Conservation (phyloP, 2,113 vertebrate species). For the Psammodynastes pulverulentus region DNA sequence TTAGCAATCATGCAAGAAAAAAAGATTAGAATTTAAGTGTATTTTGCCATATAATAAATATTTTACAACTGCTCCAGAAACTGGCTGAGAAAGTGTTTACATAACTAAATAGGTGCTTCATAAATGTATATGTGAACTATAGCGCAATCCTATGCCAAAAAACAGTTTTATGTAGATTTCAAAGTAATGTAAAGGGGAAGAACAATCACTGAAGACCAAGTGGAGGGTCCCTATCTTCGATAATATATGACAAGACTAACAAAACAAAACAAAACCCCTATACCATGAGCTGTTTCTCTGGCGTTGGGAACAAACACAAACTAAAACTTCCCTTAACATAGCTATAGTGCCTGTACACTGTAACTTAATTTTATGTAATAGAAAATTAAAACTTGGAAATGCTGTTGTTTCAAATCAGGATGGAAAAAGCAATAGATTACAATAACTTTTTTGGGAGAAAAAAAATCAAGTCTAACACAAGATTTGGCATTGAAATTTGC, state of each 20-base stretch:
- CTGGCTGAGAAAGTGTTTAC: background rate
- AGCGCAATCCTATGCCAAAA: background rate
- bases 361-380: background rate
- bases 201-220: background rate
- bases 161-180: background rate
- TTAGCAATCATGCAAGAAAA: conserved; percentile 7
- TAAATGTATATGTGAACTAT: background rate
- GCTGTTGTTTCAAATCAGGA: background rate
- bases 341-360: background rate
- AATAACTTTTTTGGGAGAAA: background rate
- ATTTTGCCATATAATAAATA: background rate
- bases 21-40: background rate
- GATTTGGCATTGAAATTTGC: background rate
- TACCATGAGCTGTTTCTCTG: background rate
- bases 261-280: background rate
- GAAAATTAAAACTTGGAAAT: background rate
- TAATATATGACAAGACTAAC: background rate
- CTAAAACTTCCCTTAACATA: background rate
- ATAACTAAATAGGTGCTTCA: background rate
- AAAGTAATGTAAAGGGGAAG: background rate
- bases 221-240: background rate
- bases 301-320: background rate
- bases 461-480: background rate
- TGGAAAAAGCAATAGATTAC: background rate
- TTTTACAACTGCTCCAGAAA: background rate